Conservation (phyloP, 92 coral and sea anemone species). For the Phenganax stokvisi region DNA sequence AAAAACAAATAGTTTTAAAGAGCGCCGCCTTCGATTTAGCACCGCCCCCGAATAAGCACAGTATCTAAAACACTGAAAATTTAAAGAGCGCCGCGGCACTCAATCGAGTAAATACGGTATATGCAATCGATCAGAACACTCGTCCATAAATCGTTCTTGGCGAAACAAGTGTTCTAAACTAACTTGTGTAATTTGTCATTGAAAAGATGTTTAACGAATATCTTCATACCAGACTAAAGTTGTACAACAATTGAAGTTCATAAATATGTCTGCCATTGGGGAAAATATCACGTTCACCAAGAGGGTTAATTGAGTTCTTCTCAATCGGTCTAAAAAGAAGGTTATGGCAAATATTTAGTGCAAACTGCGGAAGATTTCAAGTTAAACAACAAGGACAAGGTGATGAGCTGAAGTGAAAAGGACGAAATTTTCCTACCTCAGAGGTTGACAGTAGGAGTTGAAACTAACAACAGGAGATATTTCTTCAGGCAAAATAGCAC, state of each 20-base stretch:
- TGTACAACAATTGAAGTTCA: conserved; percentile 70
- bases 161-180: too few species aligned
- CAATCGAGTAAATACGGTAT: too few species aligned
- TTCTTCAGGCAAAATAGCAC: conserved; percentile 61
- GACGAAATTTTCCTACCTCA: conserved; percentile 56
- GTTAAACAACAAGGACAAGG: too few species aligned
- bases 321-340: conserved; percentile 67
- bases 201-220: background rate
- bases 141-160: too few species aligned
- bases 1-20: background rate
- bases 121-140: too few species aligned
- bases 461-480: conserved; percentile 66
- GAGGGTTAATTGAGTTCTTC: conserved; percentile 54
- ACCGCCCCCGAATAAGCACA: too few species aligned
- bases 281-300: conserved; percentile 82
- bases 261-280: conserved; percentile 84
- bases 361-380: background rate
- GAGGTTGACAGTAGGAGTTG: conserved; percentile 70
- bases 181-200: too few species aligned
- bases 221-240: conserved; percentile 61
- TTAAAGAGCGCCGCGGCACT: too few species aligned
- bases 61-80: too few species aligned
- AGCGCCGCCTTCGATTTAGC: background rate
- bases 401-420: too few species aligned
- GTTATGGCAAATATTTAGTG: background rate